Conservation (phyloP, 2,888 invertebrate genomes). For the Panzeria rudis region DNA sequence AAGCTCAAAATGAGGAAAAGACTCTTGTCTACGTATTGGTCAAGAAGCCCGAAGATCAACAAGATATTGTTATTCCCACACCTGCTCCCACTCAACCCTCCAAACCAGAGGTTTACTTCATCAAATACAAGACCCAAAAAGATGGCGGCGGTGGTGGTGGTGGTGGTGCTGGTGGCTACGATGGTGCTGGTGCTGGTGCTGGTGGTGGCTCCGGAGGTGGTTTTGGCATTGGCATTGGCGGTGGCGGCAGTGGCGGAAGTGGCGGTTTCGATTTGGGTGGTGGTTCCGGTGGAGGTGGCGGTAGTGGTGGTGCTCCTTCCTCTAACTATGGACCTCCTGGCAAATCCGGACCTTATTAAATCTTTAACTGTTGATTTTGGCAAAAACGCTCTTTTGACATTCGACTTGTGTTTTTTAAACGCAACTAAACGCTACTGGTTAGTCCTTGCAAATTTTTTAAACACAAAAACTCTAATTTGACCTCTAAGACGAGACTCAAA, state of each 20-base stretch:
- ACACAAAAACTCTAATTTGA: slow-evolving; percentile 49
- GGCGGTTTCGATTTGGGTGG: slow-evolving; percentile 78
- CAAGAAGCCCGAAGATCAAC: slow-evolving; percentile 93
- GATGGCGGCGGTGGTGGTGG: slow-evolving; percentile 78
- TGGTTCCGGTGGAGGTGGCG: slow-evolving; percentile 77
- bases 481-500: slow-evolving; percentile 64
- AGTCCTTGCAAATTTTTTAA: slow-evolving; percentile 76
- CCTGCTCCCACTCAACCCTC: slow-evolving; percentile 92
- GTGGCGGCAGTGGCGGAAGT: slow-evolving; percentile 63
- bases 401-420: slow-evolving; percentile 51
- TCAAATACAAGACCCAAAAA: slow-evolving; percentile 84
- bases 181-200: slow-evolving; percentile 76
- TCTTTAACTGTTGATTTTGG: slow-evolving; percentile 22
- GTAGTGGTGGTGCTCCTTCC: slow-evolving; percentile 78
- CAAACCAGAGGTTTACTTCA: slow-evolving; percentile 96
- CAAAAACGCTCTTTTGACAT: slow-evolving; percentile 57
- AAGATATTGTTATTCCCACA: slow-evolving; percentile 91
- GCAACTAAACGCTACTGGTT: slow-evolving; percentile 78
- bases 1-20: slow-evolving; percentile 93
- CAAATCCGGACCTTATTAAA: slow-evolving; percentile 88
- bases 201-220: slow-evolving; percentile 73
- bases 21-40: slow-evolving; percentile 94
- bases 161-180: slow-evolving; percentile 74
- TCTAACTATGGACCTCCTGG: slow-evolving; percentile 89
- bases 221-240: slow-evolving; percentile 73